Base-by-base conservation (phyloP, 2,113 vertebrate genomes). In the Mesitornis unicolor region DNA sequence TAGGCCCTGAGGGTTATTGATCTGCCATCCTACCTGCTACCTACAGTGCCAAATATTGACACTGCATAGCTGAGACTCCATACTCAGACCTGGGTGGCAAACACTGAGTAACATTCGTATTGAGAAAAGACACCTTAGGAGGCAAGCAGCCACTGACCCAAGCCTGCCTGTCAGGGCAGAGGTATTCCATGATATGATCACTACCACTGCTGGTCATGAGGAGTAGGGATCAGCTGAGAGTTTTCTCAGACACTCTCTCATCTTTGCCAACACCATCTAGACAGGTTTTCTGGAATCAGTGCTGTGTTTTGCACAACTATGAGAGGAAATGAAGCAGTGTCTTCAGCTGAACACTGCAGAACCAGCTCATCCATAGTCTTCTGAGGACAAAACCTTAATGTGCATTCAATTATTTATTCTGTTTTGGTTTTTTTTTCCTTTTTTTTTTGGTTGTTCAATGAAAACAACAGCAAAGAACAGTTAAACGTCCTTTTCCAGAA, bases 71-170 rank as follows among this genome's bases (percentile, higher is more conserved):
- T 35, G 40, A 79, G 16, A 68, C 6, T 61, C 11, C 14, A 7
- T 2, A 18, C 43, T 38, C 29, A 90, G 81, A 65, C 14, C 20
- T 1, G 3, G 12, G 33, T 0, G 1, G 47, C 18, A 35, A 93
- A 92, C 22, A 35, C 12, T 15, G 36, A 63, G 16, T 25, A 81
- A 57, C 8, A 28, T 21, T 68, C 63, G 9, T 21, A 25, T 1
- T 33, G 33, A 84, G 35, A 74, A 95, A 76, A 75, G 53, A 26
- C 22, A 67, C 15, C 26, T 33, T 13, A 12, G 25, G 42, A 79
- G 6, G 26, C 25, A 90, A 73, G 5, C 0, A 0, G 22, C 38
- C 22, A 48, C 26, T n/a, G 50, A 28, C n/a, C n/a, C n/a, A 45
- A 45, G 45, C 45, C 45, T 45, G 45, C 45, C 45, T 45, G 45